Percentiles rank a stretch among this genome's conserved stretches.
Evolutionary conservation across 2,888 invertebrate species (phyloP).

Genomic region (Harpalus rufipes): DNA sequence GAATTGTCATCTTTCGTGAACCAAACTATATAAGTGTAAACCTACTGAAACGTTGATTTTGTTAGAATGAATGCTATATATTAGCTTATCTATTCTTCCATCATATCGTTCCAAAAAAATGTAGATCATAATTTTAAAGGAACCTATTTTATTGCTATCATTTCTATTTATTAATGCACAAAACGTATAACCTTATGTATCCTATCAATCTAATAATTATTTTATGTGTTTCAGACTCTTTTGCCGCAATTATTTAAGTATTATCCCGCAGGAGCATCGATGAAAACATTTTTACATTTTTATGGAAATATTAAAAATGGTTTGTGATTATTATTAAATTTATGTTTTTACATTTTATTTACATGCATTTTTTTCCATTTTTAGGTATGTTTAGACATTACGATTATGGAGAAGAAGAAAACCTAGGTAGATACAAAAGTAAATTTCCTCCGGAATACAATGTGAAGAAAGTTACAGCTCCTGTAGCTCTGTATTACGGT

Average conservation of each 20-base stretch:
- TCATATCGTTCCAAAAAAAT: too few relatives aligned
- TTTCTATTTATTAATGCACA: too few relatives aligned
- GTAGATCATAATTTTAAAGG: too few relatives aligned
- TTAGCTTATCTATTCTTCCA: too few relatives aligned
- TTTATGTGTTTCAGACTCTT: constrained; percentile 72
- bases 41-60: too few relatives aligned
- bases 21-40: too few relatives aligned
- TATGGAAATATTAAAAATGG: constrained; percentile 73
- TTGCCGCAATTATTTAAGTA: constrained; percentile 73
- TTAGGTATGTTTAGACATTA: constrained; percentile 40
- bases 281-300: constrained; percentile 77
- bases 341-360: not conserved
- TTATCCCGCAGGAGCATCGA: constrained; percentile 79
- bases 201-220: not conserved
- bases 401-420: constrained; percentile 59
- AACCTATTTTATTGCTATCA: too few relatives aligned
- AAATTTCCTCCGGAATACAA: constrained; percentile 75
- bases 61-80: too few relatives aligned
- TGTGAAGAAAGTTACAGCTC: constrained; percentile 77
- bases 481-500: constrained; percentile 78
- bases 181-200: too few relatives aligned
- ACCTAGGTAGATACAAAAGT: constrained; percentile 70
- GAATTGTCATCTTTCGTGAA: too few relatives aligned
- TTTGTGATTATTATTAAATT: constrained; percentile 63
- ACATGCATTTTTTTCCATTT: not conserved